Conservation (phyloP, 1,140 invertebrate genomes). For the Papilio helenus region DNA sequence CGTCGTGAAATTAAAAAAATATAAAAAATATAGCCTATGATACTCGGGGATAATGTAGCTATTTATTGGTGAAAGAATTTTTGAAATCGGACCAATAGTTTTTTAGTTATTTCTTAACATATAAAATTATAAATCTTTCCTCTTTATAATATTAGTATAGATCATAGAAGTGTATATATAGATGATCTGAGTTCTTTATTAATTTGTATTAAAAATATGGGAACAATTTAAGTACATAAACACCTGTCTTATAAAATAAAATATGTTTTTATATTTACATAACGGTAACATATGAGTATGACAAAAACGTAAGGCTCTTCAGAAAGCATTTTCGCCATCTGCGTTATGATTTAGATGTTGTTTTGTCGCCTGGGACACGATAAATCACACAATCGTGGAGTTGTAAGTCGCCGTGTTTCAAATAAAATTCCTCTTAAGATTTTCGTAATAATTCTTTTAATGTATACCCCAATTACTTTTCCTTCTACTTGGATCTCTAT, state of each 20-base stretch:
- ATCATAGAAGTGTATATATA: too few relatives aligned
- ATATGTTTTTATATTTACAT: slow-evolving; percentile 14
- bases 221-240: neutral
- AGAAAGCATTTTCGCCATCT: slow-evolving; percentile 63
- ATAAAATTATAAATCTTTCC: too few relatives aligned
- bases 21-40: too few relatives aligned
- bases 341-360: slow-evolving; percentile 71
- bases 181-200: too few relatives aligned
- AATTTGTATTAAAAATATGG: neutral
- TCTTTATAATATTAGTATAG: too few relatives aligned
- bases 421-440: slow-evolving; percentile 56
- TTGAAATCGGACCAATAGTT: too few relatives aligned
- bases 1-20: too few relatives aligned
- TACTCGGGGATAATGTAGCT: too few relatives aligned
- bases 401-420: slow-evolving; percentile 59
- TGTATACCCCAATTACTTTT: neutral
- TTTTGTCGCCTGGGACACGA: slow-evolving; percentile 52
- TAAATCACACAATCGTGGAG: slow-evolving; percentile 59
- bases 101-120: too few relatives aligned
- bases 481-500: too few relatives aligned
- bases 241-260: slow-evolving; percentile 8
- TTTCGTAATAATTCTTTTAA: neutral
- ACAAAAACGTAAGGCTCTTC: slow-evolving; percentile 19
- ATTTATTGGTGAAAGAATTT: too few relatives aligned
- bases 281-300: neutral